A percentile compares a stretch with the other conserved stretches of the same genome.
These are phyloP conservation scores for Oryzias dopingdopingensis DNA, from an alignment of 2,797 vertebrate genomes.

Conservation along the genomic window DNA sequence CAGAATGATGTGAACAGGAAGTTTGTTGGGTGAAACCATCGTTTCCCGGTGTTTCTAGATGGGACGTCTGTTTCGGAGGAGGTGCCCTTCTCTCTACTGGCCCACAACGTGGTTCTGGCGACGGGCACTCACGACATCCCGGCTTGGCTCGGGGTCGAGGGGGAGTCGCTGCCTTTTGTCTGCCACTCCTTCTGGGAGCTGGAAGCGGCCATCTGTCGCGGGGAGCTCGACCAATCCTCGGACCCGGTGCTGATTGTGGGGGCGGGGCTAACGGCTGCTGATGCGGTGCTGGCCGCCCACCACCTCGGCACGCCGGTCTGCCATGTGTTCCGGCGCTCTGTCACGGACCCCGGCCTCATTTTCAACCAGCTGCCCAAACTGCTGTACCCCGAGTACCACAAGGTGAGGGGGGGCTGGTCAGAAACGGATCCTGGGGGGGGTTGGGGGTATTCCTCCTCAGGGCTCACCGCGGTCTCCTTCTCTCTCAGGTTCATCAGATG, in stretches of 20 bases:
- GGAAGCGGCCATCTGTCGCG: constrained; percentile 72
- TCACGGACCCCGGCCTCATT: constrained; percentile 76
- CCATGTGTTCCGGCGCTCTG: constrained; percentile 76
- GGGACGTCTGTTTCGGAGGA: constrained; percentile 47
- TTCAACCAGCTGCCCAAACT: constrained; percentile 84
- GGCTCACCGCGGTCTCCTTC: not conserved
- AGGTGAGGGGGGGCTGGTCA: constrained; percentile 57
- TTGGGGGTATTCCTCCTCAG: not conserved
- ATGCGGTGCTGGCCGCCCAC: constrained; percentile 76
- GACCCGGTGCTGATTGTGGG: constrained; percentile 81
- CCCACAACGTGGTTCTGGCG: constrained; percentile 78
- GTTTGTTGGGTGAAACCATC: not conserved
- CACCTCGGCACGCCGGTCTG: constrained; percentile 78
- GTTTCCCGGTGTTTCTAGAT: constrained; percentile 22
- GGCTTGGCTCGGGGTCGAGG: constrained; percentile 71
- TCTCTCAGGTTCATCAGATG: constrained; percentile 79
- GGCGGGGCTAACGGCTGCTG: constrained; percentile 80
- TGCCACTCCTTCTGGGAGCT: constrained; percentile 82
- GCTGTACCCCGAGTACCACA: constrained; percentile 85
- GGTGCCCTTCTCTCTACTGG: constrained; percentile 69
- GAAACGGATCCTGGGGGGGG: not conserved
- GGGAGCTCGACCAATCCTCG: constrained; percentile 63
- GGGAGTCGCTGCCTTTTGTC: constrained; percentile 78
- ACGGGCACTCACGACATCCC: constrained; percentile 83
- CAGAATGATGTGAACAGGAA: not conserved